Base-by-base conservation (phyloP, 2,113 vertebrate species). In the Argyrosomus japonicus region DNA sequence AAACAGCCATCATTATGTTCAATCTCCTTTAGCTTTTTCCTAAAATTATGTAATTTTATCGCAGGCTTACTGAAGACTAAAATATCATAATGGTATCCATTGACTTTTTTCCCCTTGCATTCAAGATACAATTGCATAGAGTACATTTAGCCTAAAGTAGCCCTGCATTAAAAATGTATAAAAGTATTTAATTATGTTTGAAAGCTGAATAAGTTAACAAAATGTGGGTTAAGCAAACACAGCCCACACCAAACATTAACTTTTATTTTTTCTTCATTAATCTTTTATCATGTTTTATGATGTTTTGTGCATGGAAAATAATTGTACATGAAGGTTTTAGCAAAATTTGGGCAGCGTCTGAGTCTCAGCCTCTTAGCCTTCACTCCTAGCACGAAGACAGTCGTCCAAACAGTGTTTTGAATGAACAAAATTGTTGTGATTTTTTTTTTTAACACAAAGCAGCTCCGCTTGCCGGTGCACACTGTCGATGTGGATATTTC, bases 401-500 rank as follows among this genome's bases (percentile, higher is more conserved):
- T 63, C 11, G 50, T 57, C 11, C 40, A 58, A 70, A 21, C 2
- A 15, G 51, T 0, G 1, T 56, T 69, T 58, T n/a, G 40, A 76
- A 63, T 47, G 4, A 68, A 68, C 61, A 68, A 1, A 36, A 32
- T 32, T 32, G 29, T 32, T 32, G 29, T 32, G 29, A 32, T 27
- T 19, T 60, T 61, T 56, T 70, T 25, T 47, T 45, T 45, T 45
- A 45, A 53, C 67, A 17, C 62, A 61, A 70, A 36, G 21, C 67
- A 76, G n/a, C 14, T 62, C 58, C 62, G n/a, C 23, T 72, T 67
- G 54, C 40, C 71, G 70, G 2, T 47, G 1, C 25, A 56, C 11
- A 4, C 48, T 56, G 40, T 80, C 48, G 23, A 17, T 58, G 50
- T 63, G 23, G 23, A 54, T 71, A 61, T 64, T 60, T 60, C 8